phyloP scores from a whole-genome alignment of 1,140 invertebrate genomes.

The Saxidomus purpurata region DNA sequence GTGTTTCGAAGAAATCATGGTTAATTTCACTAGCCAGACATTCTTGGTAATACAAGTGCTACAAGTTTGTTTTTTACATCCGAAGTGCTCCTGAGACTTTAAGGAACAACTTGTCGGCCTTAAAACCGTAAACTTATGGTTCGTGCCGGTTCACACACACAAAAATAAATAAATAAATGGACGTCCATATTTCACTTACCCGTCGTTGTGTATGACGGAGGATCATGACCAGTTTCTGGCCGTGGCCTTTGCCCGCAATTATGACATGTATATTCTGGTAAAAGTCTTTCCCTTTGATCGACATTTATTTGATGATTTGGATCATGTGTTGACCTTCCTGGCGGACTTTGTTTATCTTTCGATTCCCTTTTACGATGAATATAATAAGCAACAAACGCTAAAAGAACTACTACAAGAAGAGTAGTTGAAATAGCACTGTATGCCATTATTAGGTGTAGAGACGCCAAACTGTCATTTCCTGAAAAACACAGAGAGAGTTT shows the following conservation, averaged over 20 bases:
- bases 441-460: neutral
- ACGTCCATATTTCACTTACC: too few relatives aligned
- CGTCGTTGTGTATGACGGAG: neutral
- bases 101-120: too few relatives aligned
- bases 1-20: too few relatives aligned
- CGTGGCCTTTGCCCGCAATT: neutral
- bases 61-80: too few relatives aligned
- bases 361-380: neutral
- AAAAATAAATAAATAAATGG: too few relatives aligned
- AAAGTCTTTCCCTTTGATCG: neutral
- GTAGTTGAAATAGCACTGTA: constrained; percentile 11
- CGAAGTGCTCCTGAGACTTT: too few relatives aligned
- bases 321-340: too few relatives aligned
- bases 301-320: neutral
- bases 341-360: neutral
- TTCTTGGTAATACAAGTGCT: too few relatives aligned
- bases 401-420: neutral
- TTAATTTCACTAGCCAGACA: too few relatives aligned
- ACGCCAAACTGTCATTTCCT: neutral
- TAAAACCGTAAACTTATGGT: too few relatives aligned
- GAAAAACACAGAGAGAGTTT: neutral
- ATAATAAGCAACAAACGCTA: neutral
- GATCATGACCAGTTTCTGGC: neutral
- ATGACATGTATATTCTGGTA: neutral
- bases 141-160: too few relatives aligned